A percentile compares a stretch with the other conserved stretches of the same genome.
phyloP scores from a whole-genome alignment of 1,140 invertebrate genomes.

The Ceratina japonica region DNA sequence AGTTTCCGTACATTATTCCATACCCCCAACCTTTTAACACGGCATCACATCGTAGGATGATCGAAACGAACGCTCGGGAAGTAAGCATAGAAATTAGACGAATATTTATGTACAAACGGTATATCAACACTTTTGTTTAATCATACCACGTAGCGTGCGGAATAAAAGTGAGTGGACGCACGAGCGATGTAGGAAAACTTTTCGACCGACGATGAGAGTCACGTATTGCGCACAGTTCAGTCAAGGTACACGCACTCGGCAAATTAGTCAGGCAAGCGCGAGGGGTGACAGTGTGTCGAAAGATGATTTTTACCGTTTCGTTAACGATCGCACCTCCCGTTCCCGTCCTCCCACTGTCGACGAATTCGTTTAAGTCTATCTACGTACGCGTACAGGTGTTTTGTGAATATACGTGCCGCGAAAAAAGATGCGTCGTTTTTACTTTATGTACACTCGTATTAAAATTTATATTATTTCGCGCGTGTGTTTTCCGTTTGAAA shows the following conservation, averaged over 20 bases:
- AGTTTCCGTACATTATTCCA: too few relatives aligned
- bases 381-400: slow-evolving; percentile 56
- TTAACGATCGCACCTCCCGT: background rate
- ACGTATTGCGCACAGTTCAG: slow-evolving; percentile 35
- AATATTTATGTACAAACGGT: too few relatives aligned
- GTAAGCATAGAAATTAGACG: too few relatives aligned
- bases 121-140: too few relatives aligned
- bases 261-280: slow-evolving; percentile 64
- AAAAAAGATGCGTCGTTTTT: slow-evolving; percentile 50
- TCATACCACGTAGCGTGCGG: too few relatives aligned
- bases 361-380: slow-evolving; percentile 66
- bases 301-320: slow-evolving; percentile 32
- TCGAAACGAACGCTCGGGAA: too few relatives aligned
- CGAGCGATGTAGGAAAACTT: too few relatives aligned
- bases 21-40: too few relatives aligned
- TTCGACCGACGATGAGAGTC: background rate
- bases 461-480: slow-evolving; percentile 31
- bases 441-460: slow-evolving; percentile 59
- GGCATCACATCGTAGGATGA: too few relatives aligned
- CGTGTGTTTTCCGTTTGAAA: slow-evolving; percentile 52
- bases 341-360: background rate
- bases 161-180: too few relatives aligned
- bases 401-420: slow-evolving; percentile 47
- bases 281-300: slow-evolving; percentile 58
- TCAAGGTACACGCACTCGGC: slow-evolving; percentile 36